Base-by-base conservation (phyloP, 1,140 invertebrate species). In the Bombus cullumanus region DNA sequence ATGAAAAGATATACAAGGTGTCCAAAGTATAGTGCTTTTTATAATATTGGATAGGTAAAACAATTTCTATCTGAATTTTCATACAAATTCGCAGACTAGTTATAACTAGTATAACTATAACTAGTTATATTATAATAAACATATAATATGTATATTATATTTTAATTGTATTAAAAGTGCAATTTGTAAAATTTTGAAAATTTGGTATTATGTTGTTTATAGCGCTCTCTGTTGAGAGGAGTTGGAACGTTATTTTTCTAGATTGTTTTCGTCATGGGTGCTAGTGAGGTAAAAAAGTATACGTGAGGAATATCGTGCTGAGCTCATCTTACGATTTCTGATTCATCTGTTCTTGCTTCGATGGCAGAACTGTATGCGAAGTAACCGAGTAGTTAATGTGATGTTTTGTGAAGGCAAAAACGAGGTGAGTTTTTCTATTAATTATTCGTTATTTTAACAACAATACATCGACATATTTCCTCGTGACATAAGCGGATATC, bases 371-470 rank as follows among this genome's bases (percentile, higher is more conserved):
- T 91, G 86, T 82, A 88, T 90, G 91, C 89, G 85, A 91, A 91
- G 91, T 92, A 88, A 90, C 74, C 37, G 87, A 88, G 93, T 93
- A 93, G 91, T 93, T 89, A 92, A 94, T 95, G 94, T 95, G 92
- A 95, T 95, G 94, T 94, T 95, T 95, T 94, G 92, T 93, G 82
- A 93, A 86, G 88, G 93, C 88, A 94, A 93, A 93, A 92, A 92
- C 94, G 93, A 95, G 94, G 94, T 94, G 88, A 92, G 93, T 91
- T 68, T 66, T n/a, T n/a, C 3, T 77, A 53, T 85, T 25, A 9
- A 62, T 86, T 66, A 68, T 88, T 22, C 57, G 43, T 73, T 68
- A 86, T 78, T 79, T 47, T n/a, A 53, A 84, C 39, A 39, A 34
- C 39, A 84, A 37, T 72, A 1, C 8, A 25, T 62, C 41, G 78